Conservation (phyloP, 2,113 vertebrate species). For the Elephas maximus region DNA sequence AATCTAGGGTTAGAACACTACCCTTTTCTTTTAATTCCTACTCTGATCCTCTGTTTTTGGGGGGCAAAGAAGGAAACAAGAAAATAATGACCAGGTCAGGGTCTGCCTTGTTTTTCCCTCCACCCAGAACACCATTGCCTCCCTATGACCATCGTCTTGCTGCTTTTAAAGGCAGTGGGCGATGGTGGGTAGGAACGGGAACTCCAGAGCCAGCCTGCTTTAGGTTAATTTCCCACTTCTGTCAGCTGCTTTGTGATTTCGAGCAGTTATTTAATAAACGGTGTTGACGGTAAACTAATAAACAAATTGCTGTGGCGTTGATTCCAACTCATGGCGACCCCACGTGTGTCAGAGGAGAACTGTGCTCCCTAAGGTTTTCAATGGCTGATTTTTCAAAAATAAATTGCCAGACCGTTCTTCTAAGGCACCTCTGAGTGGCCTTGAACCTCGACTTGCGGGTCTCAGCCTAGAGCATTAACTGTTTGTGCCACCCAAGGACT, state of each 20-base stretch:
- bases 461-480: too few species aligned
- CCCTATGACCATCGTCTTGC: accelerated
- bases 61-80: too few species aligned
- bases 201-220: accelerated
- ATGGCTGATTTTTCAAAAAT: too few species aligned
- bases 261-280: accelerated
- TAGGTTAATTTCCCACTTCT: accelerated
- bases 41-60: accelerated
- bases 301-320: too few species aligned
- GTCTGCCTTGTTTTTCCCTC: background rate
- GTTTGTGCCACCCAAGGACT: too few species aligned
- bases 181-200: accelerated
- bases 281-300: accelerated
- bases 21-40: accelerated
- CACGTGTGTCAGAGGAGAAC: too few species aligned
- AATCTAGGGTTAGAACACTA: accelerated
- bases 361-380: too few species aligned
- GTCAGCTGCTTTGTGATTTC: accelerated
- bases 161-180: accelerated
- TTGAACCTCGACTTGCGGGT: too few species aligned
- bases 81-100: accelerated
- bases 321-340: too few species aligned
- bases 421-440: too few species aligned
- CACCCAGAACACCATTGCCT: accelerated
- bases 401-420: too few species aligned